Evolutionary conservation across 2,797 vertebrate species (phyloP).

Genomic region (Poecile montanus): DNA sequence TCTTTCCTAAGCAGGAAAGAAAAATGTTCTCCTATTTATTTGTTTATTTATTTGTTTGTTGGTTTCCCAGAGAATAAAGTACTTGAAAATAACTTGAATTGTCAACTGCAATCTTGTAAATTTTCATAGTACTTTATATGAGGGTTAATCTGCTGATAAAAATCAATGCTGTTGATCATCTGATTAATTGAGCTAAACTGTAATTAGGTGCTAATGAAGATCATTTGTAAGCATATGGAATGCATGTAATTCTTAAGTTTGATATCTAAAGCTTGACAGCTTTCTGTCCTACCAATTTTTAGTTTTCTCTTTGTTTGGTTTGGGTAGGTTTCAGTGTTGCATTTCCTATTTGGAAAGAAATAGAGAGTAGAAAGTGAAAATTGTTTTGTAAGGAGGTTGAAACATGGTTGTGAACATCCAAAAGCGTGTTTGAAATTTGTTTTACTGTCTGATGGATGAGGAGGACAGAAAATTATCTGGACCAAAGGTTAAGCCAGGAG

Average conservation of each 20-base stretch:
- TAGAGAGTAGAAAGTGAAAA: not conserved
- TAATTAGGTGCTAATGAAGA: conserved; percentile 65
- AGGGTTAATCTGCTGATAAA: conserved; percentile 56
- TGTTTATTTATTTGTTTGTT: not conserved
- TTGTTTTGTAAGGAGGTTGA: not conserved
- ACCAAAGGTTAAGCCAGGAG: not conserved
- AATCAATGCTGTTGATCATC: conserved; percentile 52
- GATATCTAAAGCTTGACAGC: not conserved
- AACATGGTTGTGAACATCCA: rapidly evolving
- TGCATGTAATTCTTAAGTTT: conserved; percentile 30
- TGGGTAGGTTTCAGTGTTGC: not conserved
- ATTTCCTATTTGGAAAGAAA: not conserved
- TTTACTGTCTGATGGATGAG: not conserved
- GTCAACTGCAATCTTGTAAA: not conserved
- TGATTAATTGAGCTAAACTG: conserved; percentile 62
- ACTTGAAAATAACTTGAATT: not conserved
- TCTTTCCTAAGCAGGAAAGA: not conserved
- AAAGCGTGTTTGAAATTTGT: not conserved
- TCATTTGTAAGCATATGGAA: conserved; percentile 42
- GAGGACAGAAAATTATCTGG: not conserved
- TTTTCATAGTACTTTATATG: not conserved
- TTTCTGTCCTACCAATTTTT: not conserved
- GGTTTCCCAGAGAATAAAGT: not conserved
- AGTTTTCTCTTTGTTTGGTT: not conserved
- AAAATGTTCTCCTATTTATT: not conserved